A percentile compares a stretch with the other conserved stretches of the same genome.
Conservation (phyloP, 2,797 vertebrate genomes). For the Discoglossus pictus region DNA sequence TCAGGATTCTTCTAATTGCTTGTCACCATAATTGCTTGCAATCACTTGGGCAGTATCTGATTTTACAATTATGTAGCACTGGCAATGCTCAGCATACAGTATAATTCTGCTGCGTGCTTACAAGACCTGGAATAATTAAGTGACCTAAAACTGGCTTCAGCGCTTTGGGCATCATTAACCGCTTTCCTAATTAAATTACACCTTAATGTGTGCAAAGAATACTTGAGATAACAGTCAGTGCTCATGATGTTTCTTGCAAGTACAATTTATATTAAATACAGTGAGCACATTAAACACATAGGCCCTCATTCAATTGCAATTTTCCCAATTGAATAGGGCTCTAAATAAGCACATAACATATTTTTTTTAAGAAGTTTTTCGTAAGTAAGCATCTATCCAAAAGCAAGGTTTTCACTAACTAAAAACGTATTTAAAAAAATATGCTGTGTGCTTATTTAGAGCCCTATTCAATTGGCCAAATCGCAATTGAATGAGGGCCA, state of each 20-base stretch:
- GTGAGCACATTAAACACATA: too few relatives aligned
- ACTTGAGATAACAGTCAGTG: constrained; percentile 15
- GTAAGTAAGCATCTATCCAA: too few relatives aligned
- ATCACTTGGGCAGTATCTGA: background rate
- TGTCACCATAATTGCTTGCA: constrained; percentile 3
- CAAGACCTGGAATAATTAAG: constrained; percentile 10
- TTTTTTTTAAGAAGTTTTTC: too few relatives aligned
- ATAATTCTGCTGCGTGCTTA: constrained; percentile 13
- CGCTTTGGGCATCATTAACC: constrained; percentile 13
- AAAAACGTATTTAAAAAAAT: too few relatives aligned
- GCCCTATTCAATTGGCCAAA: too few relatives aligned
- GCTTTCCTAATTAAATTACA: constrained; percentile 24
- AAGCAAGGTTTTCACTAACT: too few relatives aligned
- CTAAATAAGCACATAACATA: too few relatives aligned
- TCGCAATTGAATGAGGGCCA: too few relatives aligned
- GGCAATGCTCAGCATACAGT: background rate
- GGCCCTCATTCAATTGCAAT: too few relatives aligned
- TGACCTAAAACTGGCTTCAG: constrained; percentile 12
- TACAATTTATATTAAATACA: constrained; percentile 8
- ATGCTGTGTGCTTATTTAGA: too few relatives aligned
- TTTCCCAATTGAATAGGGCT: too few relatives aligned
- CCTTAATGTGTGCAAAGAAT: constrained; percentile 12
- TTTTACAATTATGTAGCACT: background rate
- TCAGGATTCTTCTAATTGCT: background rate
- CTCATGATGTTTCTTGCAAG: constrained; percentile 6